A percentile compares a stretch with the other conserved stretches of the same genome.
Evolutionary conservation across 2,888 invertebrate species (phyloP).

Genomic region (Hoplodrina blanda): DNA sequence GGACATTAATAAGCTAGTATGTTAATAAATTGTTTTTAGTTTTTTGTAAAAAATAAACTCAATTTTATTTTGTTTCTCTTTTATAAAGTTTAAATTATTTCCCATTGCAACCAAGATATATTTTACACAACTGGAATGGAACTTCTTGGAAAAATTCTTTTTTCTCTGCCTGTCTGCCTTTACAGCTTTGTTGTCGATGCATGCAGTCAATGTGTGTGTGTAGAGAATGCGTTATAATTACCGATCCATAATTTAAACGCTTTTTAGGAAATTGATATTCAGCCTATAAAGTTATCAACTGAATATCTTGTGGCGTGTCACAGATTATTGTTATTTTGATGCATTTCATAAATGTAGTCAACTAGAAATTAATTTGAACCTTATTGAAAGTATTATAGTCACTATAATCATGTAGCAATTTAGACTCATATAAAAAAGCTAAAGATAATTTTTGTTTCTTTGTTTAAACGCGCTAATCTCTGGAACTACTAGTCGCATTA

Average conservation of each 20-base stretch:
- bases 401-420: no score
- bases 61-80: no score
- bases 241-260: constrained; percentile 13
- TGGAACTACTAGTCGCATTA: no score
- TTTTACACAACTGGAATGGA: not conserved
- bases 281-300: constrained; percentile 29
- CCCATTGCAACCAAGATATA: not conserved
- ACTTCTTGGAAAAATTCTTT: not conserved
- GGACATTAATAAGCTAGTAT: no score
- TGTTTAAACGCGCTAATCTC: no score
- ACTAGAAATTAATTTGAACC: no score
- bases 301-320: constrained; percentile 37
- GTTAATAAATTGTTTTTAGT: no score
- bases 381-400: no score
- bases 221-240: constrained; percentile 25
- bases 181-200: not conserved
- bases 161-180: not conserved
- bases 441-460: no score
- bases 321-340: constrained; percentile 34
- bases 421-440: no score
- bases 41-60: no score
- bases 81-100: no score
- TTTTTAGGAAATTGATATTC: constrained; percentile 37
- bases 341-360: not conserved
- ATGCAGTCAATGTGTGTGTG: not conserved